Conservation (phyloP, 2,797 vertebrate genomes). For the Muscicapa striata region DNA sequence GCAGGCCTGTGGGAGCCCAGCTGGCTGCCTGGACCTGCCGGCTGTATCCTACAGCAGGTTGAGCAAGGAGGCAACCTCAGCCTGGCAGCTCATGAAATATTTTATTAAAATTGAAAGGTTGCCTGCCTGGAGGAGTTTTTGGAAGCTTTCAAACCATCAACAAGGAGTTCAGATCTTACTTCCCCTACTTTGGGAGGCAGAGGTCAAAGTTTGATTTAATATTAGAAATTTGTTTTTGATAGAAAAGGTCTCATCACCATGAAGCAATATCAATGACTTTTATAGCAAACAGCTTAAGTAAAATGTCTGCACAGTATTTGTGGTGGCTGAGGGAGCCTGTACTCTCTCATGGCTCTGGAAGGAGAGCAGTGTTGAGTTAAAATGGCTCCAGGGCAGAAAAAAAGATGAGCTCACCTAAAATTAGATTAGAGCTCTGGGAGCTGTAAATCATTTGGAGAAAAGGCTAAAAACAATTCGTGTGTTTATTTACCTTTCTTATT, state of each 20-base stretch:
- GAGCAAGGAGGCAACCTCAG: neutral
- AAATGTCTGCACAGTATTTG: conserved; percentile 45
- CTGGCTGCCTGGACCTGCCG: neutral
- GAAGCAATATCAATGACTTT: neutral
- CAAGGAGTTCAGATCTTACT: neutral
- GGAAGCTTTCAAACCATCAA: neutral
- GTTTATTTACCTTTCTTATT: neutral
- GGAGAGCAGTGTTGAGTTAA: conserved; percentile 65
- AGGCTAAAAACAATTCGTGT: neutral
- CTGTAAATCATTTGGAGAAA: conserved; percentile 54
- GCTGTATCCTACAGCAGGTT: rapidly evolving
- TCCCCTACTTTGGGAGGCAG: neutral
- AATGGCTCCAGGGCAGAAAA: conserved; percentile 40
- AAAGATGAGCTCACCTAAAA: conserved; percentile 40
- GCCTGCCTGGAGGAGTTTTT: neutral
- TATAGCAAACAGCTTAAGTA: conserved; percentile 30
- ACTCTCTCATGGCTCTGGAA: conserved; percentile 23
- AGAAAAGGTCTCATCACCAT: conserved; percentile 23
- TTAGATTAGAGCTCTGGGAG: conserved; percentile 56
- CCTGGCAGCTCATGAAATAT: neutral
- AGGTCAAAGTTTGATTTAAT: conserved; percentile 42
- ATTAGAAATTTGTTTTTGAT: conserved; percentile 42
- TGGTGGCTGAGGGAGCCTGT: conserved; percentile 14
- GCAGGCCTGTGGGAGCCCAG: neutral
- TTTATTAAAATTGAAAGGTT: neutral